Evolutionary conservation across 2,888 invertebrate species (phyloP).

Genomic region (Tenthredo amoena): DNA sequence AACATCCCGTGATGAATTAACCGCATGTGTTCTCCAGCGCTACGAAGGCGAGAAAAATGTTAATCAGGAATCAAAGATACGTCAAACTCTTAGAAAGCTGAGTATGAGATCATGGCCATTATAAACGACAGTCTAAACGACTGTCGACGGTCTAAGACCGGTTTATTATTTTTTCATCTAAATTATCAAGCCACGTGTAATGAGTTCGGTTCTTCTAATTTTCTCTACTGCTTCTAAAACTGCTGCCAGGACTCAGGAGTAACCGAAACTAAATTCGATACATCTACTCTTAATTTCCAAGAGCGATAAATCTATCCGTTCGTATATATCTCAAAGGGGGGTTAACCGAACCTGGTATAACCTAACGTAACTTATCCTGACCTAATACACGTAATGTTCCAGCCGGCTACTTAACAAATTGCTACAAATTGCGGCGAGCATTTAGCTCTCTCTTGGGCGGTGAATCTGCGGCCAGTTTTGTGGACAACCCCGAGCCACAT

Average conservation of each 20-base stretch:
- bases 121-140: background rate
- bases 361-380: slow-evolving; percentile 49
- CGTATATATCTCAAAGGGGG: slow-evolving; percentile 68
- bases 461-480: slow-evolving; percentile 62
- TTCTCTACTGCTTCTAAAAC: background rate
- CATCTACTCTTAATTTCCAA: slow-evolving; percentile 32
- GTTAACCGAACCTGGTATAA: slow-evolving; percentile 35
- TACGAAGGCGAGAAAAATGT: background rate
- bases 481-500: slow-evolving; percentile 70
- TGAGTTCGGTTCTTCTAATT: background rate
- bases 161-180: background rate
- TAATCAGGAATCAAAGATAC: slow-evolving; percentile 22
- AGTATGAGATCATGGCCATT: slow-evolving; percentile 35
- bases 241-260: background rate
- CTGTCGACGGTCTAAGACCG: background rate
- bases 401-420: slow-evolving; percentile 78
- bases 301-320: slow-evolving; percentile 72
- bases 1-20: background rate
- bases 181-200: background rate
- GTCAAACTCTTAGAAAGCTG: slow-evolving; percentile 38
- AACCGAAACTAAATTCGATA: background rate
- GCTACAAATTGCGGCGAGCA: slow-evolving; percentile 77
- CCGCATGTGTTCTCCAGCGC: background rate
- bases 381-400: slow-evolving; percentile 77
- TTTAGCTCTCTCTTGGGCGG: slow-evolving; percentile 69